Conservation (phyloP, 1,140 invertebrate species). For the Cephus cinctus region DNA sequence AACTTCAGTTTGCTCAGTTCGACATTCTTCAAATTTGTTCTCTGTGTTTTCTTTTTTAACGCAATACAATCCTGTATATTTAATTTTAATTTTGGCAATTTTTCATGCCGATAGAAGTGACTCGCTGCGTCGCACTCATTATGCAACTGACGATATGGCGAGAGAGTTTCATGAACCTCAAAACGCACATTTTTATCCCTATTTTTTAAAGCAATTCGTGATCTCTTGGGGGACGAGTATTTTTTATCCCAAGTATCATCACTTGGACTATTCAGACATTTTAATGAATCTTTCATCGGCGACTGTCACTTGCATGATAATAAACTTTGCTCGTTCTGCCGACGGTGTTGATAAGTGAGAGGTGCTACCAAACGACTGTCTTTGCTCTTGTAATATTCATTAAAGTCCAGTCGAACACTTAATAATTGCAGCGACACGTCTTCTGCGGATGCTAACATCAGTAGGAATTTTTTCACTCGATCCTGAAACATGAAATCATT, state of each 20-base stretch:
- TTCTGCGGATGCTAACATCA: constrained; percentile 73
- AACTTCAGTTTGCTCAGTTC: constrained; percentile 23
- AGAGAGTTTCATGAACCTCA: background rate
- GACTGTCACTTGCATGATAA: constrained; percentile 42
- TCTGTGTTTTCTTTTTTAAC: constrained; percentile 9
- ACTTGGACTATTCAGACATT: constrained; percentile 5
- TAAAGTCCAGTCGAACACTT: constrained; percentile 88
- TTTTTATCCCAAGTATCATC: constrained; percentile 2
- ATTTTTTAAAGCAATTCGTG: constrained; percentile 9
- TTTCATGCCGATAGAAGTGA: constrained; percentile 10
- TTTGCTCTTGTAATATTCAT: constrained; percentile 82
- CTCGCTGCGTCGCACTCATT: constrained; percentile 6
- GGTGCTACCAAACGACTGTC: constrained; percentile 74
- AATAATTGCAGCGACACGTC: constrained; percentile 83
- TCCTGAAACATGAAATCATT: constrained; percentile 57
- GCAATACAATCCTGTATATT: constrained; percentile 14
- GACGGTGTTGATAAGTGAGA: constrained; percentile 70
- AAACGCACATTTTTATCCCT: background rate
- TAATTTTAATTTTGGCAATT: constrained; percentile 10
- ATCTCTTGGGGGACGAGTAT: constrained; percentile 1
- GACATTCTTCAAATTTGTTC: constrained; percentile 26
- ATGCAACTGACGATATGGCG: constrained; percentile 7
- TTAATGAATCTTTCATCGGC: background rate
- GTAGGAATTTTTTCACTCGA: constrained; percentile 75
- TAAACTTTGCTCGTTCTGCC: constrained; percentile 58